A percentile compares a stretch with the other conserved stretches of the same genome.
These are phyloP conservation scores for Turdus rufiventris DNA, from an alignment of 2,113 vertebrate species.

Conservation along the genomic window DNA sequence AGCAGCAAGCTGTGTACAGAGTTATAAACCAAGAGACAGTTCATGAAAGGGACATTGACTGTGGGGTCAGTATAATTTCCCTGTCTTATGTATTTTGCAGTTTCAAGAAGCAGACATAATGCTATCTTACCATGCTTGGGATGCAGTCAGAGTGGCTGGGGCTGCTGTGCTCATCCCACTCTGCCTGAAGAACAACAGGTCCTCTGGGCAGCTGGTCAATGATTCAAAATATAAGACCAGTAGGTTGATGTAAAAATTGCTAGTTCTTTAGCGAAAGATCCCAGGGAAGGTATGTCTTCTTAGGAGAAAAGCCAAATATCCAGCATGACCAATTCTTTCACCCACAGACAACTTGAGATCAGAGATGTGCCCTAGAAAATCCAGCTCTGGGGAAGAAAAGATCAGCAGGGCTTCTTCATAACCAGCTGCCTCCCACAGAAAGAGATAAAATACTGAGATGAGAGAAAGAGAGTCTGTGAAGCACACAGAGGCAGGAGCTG, in stretches of 20 bases:
- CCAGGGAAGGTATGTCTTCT: background rate
- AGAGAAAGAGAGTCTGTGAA: background rate
- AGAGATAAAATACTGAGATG: background rate
- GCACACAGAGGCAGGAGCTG: background rate
- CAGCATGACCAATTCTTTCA: background rate
- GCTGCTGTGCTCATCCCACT: background rate
- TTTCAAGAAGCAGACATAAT: background rate
- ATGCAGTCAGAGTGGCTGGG: background rate
- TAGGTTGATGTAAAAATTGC: background rate
- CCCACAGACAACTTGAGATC: background rate
- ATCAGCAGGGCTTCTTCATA: background rate
- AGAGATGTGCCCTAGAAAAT: background rate
- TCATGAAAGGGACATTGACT: constrained; percentile 22
- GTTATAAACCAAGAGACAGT: constrained; percentile 18
- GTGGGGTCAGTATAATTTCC: constrained; percentile 12
- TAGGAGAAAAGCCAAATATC: background rate
- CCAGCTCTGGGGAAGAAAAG: background rate
- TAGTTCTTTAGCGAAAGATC: background rate
- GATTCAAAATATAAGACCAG: background rate
- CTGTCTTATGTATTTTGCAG: background rate
- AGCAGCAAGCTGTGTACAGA: background rate
- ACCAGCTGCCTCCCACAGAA: background rate
- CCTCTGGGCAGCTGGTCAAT: background rate
- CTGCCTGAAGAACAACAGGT: background rate
- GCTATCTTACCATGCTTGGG: background rate